These are phyloP conservation scores for Phymanthus crucifer DNA, from an alignment of 92 coral and sea anemone species.

Conservation along the genomic window DNA sequence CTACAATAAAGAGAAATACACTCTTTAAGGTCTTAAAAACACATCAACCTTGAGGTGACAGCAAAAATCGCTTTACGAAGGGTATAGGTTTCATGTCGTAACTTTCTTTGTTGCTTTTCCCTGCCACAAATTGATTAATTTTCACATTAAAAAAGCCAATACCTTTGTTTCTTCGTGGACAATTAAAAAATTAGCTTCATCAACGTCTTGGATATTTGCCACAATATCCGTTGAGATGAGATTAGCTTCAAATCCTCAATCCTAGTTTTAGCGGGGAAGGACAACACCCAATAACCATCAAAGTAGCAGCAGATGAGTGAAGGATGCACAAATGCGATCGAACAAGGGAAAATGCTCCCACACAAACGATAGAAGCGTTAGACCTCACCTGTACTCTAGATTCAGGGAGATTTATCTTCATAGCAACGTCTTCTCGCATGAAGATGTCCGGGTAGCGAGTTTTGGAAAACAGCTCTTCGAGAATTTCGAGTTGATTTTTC, in stretches of 20 bases:
- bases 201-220: conserved; percentile 12
- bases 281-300: conserved; percentile 5
- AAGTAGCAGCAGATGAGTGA: not conserved
- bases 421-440: conserved; percentile 98
- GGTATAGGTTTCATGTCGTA: not conserved
- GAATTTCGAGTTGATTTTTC: conserved; percentile 92
- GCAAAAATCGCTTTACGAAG: conserved; percentile 6
- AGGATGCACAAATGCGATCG: not conserved
- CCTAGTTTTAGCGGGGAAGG: conserved; percentile 5
- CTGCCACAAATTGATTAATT: conserved; percentile 11
- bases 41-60: conserved; percentile 5
- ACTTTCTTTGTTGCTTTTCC: conserved; percentile 5
- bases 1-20: not conserved
- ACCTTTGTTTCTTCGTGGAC: conserved; percentile 9
- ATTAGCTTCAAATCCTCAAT: not conserved
- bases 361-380: not conserved
- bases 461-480: conserved; percentile 89
- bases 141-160: conserved; percentile 7
- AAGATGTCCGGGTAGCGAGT: conserved; percentile 97
- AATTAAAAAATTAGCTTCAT: conserved; percentile 14
- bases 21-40: conserved; percentile 2
- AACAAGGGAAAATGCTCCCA: not conserved
- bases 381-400: conserved; percentile 90
- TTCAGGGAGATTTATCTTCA: conserved; percentile 95
- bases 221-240: conserved; percentile 13